Base-by-base conservation (phyloP, 2,113 vertebrate genomes). In the Aegotheles bennettii region DNA sequence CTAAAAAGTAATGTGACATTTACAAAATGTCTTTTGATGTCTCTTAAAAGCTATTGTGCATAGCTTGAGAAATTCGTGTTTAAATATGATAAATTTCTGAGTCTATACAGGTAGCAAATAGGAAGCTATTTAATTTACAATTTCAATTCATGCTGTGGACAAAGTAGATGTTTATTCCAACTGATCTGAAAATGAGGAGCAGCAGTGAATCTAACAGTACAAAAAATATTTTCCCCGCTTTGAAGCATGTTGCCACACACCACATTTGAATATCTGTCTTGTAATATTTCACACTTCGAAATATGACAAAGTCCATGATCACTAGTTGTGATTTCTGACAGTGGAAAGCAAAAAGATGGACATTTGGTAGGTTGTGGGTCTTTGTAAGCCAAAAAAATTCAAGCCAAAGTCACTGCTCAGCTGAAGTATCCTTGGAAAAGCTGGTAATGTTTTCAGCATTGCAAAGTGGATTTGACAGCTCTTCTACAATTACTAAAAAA, bases 371-470 rank as follows among this genome's bases (percentile, higher is more conserved):
- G 29, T 40, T 38, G 43, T 33, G 11, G 23, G 23, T 69, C 47
- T 91, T 89, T 54, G 29, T 31, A 64, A 90, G 88, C 90, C 85
- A 95, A 68, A 90, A 87, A 29, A 61, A n/a, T 2, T 80, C 24
- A 51, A 90, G 87, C 78, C 74, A 90, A 86, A 90, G 53, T 89
- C 73, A 64, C 50, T 88, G 47, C 51, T 78, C 26, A 47, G 43
- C 28, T 95, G 90, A 89, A 88, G 56, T 13, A 68, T 63, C 73
- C 61, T 90, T 92, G 83, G 93, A 89, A 92, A 86, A 87, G 31
- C n/a, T 59, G 67, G 60, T 21, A 51, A 43, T 60, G 28, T 59
- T 93, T 90, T 70, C 79, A 92, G 38, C 31, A 17, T 2, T n/a
- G 53, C 23, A 47, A 93, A 71, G 42, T 56, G 36, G 25, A n/a